Evolutionary conservation across 2,888 invertebrate genomes (phyloP), one percentile per base, ranked within the genome.

Genomic region (Pterostichus madidus): DNA sequence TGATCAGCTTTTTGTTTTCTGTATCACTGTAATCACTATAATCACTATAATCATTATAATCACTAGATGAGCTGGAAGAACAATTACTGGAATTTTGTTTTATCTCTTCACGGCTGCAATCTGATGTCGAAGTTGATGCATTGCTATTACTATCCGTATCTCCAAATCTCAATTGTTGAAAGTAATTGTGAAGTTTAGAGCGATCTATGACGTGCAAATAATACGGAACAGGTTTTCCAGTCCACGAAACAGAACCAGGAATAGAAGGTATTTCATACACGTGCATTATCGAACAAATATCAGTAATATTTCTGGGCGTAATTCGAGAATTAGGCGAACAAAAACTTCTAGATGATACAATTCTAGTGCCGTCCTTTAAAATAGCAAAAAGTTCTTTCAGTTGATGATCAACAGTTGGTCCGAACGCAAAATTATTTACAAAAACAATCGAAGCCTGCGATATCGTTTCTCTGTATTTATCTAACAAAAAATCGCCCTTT

Each of bases 351-450:
- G 98, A 98, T 52, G 98, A 98, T 68, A 98, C 97, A 86, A 98
- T 98, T 87, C 96, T 94, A 56, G 98, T 97, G 84, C 96, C 96
- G 89, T 96, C 96, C 87, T 95, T 95, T 87, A 98, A 92, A 90
- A 97, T 97, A 49, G 97, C 96, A 90, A 98, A 98, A 87, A 96
- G 92, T 88, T 97, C 95, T 90, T 98, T 98, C 85, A 98, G 90
- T 91, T 96, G 95, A 90, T 98, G 97, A 91, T 98, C 98, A 35
- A 98, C 97, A 85, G 94, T 95, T 39, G 98, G 97, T 10, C 97
- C 97, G 90, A 99, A 99, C 64, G 98, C 98, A 91, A 97, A 98
- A 92, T 98, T 98, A 91, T 98, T 98, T 64, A 98, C 98, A 91
- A 98, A 99, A 84, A 98, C 96, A 88, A 98, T 94, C 53, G 97